A percentile compares a stretch with the other conserved stretches of the same genome.
Conservation (phyloP, 2,113 vertebrate genomes). For the mouse (Mus musculus) region DNA sequence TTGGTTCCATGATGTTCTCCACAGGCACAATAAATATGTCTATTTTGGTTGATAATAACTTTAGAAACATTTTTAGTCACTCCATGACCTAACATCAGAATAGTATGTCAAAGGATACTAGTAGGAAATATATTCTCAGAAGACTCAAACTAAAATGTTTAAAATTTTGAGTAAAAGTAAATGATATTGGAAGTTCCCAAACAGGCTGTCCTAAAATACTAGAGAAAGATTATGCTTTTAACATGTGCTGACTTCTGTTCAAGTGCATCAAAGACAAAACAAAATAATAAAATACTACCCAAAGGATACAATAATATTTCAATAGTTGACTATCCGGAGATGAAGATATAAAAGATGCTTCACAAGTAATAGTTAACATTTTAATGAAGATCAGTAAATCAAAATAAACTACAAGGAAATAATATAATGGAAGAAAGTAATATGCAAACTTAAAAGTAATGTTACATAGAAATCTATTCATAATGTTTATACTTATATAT, state of each 20-base stretch:
- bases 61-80: neutral
- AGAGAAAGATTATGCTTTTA: neutral
- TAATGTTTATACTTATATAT: neutral
- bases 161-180: neutral
- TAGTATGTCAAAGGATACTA: neutral
- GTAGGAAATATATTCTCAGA: no score
- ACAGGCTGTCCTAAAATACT: neutral
- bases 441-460: neutral
- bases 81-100: neutral
- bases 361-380: neutral
- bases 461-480: neutral
- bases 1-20: neutral
- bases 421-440: neutral
- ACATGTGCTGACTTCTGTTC: neutral
- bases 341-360: neutral
- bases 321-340: neutral
- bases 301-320: neutral
- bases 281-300: neutral
- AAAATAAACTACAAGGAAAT: neutral
- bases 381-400: neutral
- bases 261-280: neutral
- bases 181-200: neutral
- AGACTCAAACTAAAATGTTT: neutral
- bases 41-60: no score
- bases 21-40: neutral